phyloP scores from a whole-genome alignment of 2,797 vertebrate genomes.

The Cynopterus sphinx region DNA sequence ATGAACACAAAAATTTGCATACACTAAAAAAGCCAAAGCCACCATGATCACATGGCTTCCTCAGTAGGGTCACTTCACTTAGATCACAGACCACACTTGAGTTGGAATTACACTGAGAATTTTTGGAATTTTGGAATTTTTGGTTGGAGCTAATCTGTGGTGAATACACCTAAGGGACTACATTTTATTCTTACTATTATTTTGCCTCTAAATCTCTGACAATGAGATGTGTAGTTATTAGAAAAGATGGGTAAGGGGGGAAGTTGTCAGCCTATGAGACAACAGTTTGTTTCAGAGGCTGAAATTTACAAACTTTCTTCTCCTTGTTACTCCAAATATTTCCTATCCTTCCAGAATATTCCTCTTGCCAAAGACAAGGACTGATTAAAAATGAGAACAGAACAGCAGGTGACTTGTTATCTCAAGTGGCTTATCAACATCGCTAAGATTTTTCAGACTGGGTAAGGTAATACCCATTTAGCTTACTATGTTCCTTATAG shows the following conservation, averaged over 20 bases:
- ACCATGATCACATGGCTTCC: background rate
- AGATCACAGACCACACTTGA: background rate
- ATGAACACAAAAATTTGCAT: background rate
- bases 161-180: background rate
- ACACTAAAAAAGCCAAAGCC: background rate
- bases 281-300: background rate
- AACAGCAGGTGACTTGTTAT: slow-evolving; percentile 40
- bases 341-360: slow-evolving; percentile 31
- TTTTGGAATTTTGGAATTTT: background rate
- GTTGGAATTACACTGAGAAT: background rate
- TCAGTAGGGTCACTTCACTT: background rate
- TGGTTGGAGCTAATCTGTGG: background rate
- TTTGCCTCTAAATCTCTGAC: background rate
- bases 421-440: slow-evolving; percentile 67
- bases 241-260: background rate
- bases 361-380: background rate
- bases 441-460: slow-evolving; percentile 54
- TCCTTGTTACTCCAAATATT: background rate
- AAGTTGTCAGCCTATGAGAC: background rate
- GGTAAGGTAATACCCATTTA: slow-evolving; percentile 13
- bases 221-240: background rate
- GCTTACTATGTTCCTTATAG: background rate
- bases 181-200: background rate
- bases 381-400: slow-evolving; percentile 38
- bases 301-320: background rate